Conservation (phyloP, 2,888 invertebrate genomes). For the Lepidonotus clava region DNA sequence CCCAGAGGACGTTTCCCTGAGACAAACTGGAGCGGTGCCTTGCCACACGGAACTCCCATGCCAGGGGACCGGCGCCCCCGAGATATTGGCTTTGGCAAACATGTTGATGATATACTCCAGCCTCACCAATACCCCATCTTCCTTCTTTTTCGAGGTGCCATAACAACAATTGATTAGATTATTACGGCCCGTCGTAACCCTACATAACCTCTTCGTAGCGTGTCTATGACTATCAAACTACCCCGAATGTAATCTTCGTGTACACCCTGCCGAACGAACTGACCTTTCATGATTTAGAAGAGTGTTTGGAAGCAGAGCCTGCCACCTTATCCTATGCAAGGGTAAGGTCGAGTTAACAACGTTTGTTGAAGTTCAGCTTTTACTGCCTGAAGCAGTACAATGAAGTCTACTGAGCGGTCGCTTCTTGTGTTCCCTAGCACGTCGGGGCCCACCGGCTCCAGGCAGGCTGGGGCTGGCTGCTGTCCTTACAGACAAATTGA, state of each 20-base stretch:
- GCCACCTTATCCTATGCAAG: background rate
- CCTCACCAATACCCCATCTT: background rate
- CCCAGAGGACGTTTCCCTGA: no score
- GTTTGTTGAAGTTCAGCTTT: constrained; percentile 1
- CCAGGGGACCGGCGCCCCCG: no score
- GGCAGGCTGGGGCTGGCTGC: background rate
- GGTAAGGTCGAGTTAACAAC: background rate
- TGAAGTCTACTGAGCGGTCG: background rate
- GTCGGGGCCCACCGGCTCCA: background rate
- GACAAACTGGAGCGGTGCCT: no score
- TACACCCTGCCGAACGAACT: background rate
- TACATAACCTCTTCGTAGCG: background rate
- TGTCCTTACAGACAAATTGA: background rate
- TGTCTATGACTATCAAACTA: background rate
- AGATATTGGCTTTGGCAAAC: background rate
- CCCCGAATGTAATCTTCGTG: background rate
- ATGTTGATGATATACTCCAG: background rate
- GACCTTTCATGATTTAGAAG: constrained; percentile 24
- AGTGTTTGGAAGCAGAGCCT: background rate
- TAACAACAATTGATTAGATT: constrained; percentile 23
- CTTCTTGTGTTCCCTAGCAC: background rate
- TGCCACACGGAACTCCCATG: no score
- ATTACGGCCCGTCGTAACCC: background rate
- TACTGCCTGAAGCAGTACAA: background rate
- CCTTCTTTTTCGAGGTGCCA: background rate